Base-by-base conservation (phyloP, 2,888 invertebrate species). In the Amorpha juglandis region DNA sequence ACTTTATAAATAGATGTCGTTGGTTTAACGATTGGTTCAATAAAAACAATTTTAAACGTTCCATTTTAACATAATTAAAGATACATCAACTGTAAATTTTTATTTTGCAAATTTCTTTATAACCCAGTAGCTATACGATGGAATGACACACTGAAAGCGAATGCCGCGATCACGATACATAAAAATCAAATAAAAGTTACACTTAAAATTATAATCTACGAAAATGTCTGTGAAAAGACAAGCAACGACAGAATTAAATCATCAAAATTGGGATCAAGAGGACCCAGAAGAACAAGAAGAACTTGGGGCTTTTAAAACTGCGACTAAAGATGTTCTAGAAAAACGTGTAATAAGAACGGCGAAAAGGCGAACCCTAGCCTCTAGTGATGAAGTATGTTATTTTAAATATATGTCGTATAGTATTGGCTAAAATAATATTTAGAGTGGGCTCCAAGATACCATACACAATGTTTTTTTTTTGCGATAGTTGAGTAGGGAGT, bases 261-360 rank as follows among this genome's bases (percentile, higher is more conserved):
- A 96, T 78, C 96, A 97, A 12, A 98, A 98, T 84, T 98, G 98
- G 98, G 95, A 98, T 82, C 90, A 95, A 68, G 97, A 97, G 66
- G 96, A 97, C 1, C 95, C 95, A 63, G 74, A 95, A 63, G 88
- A 87, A 63, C 80, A 82, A 33, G 97, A 97, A 81, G 96, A 97
- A 76, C 95, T 95, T 72, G 98, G 98, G 9, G 94, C 92, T 47
- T 98, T 97, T 84, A 91, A 93, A 74, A 86, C 89, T 75, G 95
- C 95, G 16, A 69, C 95, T 0, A 95, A 95, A 48, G 96, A 97
- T 62, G 94, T 96, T 69, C 83, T 98, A 27, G 95, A 96, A 79
- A 95, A 94, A 76, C 95, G 98, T 81, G 95, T 96, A 67, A 96
- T 98, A 63, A 96, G 95, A 87, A 96, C 96, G 70, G 98, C 98